Evolutionary conservation across 2,888 invertebrate genomes (phyloP), one percentile per base, ranked within the genome.

Genomic region (Leucophenga maculata): DNA sequence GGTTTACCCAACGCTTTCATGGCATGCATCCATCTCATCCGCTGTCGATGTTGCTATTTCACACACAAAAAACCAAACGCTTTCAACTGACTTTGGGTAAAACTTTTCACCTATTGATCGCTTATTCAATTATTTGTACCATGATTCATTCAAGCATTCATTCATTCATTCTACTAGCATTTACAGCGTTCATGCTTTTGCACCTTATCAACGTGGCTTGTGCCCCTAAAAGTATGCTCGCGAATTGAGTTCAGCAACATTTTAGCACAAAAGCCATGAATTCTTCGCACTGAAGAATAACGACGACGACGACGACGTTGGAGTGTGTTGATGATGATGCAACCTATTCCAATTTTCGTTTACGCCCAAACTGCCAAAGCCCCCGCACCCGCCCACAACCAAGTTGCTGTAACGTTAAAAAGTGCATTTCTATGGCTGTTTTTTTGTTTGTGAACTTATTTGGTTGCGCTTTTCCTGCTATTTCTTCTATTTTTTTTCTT

Each of bases 101-200:
- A 39, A 39, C 39, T 39, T 39, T 39, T 39, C 39, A 39, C 39
- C 79, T 78, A 82, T 79, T 82, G 79, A 82, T 79, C 76, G 79
- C 68, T 73, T 70, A 74, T 79, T 79, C 82, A 78, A 82, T 79
- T 80, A 80, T 78, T 78, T 77, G 74, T 74, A 71, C 76, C 77
- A 74, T 74, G 74, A 73, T 78, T 79, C 78, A 75, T 70, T 66
- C 74, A 44, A 55, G 59, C 32, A 14, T 16, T 13, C 44, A 20
- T 9, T 54, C 32, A 32, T 20, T 54, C 54, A 20, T 14, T 3
- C 13, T 3, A 39, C 39, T 39, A 39, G 39, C 39, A 39, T 39
- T 26, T 14, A 52, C 16, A 18, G 18, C 16, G 16, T 54, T 18
- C 54, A 18, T 13, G 18, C 16, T 50, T 20, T 54, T 54, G 18